Evolutionary conservation across 2,888 invertebrate species (phyloP), one percentile per base, ranked within the genome.

Genomic region (Salpingus planirostris): DNA sequence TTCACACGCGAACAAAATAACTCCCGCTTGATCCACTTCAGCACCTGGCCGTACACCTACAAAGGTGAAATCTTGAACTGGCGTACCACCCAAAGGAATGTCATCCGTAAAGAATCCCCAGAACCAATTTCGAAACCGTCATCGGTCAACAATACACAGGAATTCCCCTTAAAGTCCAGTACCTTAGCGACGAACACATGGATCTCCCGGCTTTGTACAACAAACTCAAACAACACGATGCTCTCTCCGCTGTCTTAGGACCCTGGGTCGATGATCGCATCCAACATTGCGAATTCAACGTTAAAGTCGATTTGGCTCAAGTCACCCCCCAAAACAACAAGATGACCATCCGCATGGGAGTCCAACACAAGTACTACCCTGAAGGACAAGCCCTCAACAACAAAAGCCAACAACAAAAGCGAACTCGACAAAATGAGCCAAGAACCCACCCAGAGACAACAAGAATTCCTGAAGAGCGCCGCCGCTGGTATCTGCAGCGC

Each of bases 1-100:
- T n/a, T n/a, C n/a, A n/a, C n/a, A n/a, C n/a, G n/a, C n/a, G n/a
- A n/a, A n/a, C n/a, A 73, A 14, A 64, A 71, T 40, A 66, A 72
- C 21, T 60, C 64, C 11, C 70, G 67, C 13, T 44, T 78, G 7
- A 54, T 71, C 26, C 77, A 80, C 49, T 70, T 65, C 60, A 76
- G 76, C 49, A 68, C 71, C 2, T 68, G 71, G 66, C 82, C 83
- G 3, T 83, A 75, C 60, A 76, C 76, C 8, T 60, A 75, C 1
- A 67, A 62, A 43, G 69, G 73, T 48, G 69, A 76, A 47, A 71
- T 76, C 44, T 65, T 74, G n/a, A n/a, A n/a, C 26, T 60, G 66
- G 10, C 55, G 75, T 25, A 61, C 68, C 26, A 71, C 79, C 68
- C 25, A 72, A 72, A 44, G 15, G 77, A 56, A 69, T 75, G 27